These are phyloP conservation scores for Aphis gossypii DNA, from an alignment of 1,140 invertebrate species.

Conservation along the genomic window DNA sequence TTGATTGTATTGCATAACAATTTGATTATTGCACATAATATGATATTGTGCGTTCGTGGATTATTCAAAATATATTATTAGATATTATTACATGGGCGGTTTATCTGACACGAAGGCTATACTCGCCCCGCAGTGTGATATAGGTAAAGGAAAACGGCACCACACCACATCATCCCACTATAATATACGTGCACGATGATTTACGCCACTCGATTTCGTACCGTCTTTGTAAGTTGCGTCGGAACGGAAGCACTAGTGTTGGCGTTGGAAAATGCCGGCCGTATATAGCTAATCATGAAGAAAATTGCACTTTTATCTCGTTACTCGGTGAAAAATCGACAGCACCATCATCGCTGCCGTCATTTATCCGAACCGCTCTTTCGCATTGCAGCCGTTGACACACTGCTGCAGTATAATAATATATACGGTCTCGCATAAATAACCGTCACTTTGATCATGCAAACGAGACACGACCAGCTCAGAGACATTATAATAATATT, in stretches of 20 bases:
- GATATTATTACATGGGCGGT: not conserved
- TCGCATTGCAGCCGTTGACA: not conserved
- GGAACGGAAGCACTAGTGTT: not conserved
- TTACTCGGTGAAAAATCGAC: not conserved
- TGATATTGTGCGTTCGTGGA: not conserved
- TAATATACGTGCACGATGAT: constrained; percentile 3
- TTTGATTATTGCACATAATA: not conserved
- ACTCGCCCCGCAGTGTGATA: not conserved
- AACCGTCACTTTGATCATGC: constrained; percentile 20
- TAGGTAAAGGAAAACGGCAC: not conserved
- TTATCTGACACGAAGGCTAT: not conserved
- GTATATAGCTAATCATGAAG: constrained; percentile 6
- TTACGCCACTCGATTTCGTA: constrained; percentile 22
- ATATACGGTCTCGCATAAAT: constrained; percentile 21
- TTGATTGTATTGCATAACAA: not conserved
- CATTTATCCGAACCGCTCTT: not conserved
- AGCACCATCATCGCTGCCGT: not conserved
- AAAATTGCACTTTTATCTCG: constrained; percentile 43
- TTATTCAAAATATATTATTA: not conserved
- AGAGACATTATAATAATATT: not conserved
- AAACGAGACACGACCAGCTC: not conserved
- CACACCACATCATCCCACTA: not conserved
- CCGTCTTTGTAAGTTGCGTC: not conserved
- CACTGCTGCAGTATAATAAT: not conserved
- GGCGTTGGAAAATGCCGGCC: not conserved